Base-by-base conservation (phyloP, 2,113 vertebrate genomes). In the Crotalus horridus region DNA sequence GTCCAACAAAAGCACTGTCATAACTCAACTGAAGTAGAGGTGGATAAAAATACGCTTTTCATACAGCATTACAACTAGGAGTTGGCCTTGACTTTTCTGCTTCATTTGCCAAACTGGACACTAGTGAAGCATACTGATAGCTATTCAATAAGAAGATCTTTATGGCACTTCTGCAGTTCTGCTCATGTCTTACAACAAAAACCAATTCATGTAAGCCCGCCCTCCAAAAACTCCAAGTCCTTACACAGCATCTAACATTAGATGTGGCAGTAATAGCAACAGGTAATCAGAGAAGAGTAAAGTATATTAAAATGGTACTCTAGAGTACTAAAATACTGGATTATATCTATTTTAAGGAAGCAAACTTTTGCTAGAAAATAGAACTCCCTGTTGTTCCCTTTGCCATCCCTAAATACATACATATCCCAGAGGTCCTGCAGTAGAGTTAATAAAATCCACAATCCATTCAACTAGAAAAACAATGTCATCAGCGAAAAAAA, bases 11-110 rank as follows among this genome's bases (percentile, higher is more conserved):
- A 90, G 92, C 89, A 93, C 56, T 93, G 89, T 55, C 51, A 93
- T 56, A 95, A 95, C 54, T 56, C 55, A 90, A 87, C 39, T 88
- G 95, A 91, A 93, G 23, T 24, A 90, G 39, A 55, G 91, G 92
- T 88, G 90, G 58, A 89, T 94, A 92, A 93, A 94, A 85, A 0
- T 3, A 4, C 39, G 24, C 93, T 94, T 93, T 94, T 90, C 90
- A 93, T 89, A 91, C 90, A 89, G 87, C 69, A 89, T 89, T 93
- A 90, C 69, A 93, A 87, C 92, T 55, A 43, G 39, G 93, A 92
- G 94, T 48, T 89, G 54, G 89, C 93, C 91, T 54, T 61, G 94
- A 94, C 86, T 95, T 51, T 48, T 39, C 91, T 55, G 29, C 90
- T 91, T 90, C 85, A 46, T 43, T 23, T 89, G 61, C 86, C 93